Evolutionary conservation across 2,113 vertebrate species (phyloP).

Genomic region (Sylvicapra grimmia): DNA sequence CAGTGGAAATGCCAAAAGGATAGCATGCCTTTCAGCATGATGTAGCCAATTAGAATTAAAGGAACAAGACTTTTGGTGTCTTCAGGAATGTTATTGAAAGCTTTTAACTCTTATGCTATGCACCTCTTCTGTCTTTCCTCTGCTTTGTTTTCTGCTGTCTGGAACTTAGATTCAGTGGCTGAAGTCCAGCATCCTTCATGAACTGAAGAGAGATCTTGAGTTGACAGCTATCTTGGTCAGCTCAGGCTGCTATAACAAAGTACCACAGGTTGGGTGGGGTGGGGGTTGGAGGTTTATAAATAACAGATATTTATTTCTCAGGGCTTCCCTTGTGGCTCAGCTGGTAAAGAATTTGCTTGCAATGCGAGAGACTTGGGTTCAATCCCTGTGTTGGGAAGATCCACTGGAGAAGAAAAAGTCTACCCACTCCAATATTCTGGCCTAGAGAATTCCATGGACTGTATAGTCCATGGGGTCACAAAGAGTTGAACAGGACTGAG

Average conservation of each 20-base stretch:
- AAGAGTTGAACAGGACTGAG: background rate
- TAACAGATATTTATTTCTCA: background rate
- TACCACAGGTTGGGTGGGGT: background rate
- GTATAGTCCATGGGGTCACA: background rate
- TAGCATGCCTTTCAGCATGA: background rate
- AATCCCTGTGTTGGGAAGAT: background rate
- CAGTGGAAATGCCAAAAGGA: background rate
- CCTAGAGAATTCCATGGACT: background rate
- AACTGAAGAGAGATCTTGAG: background rate
- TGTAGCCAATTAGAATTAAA: background rate
- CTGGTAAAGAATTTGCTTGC: background rate
- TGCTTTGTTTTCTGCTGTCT: background rate
- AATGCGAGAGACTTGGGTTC: background rate
- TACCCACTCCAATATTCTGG: background rate
- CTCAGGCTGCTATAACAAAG: background rate
- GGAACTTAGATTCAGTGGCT: background rate
- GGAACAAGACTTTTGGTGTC: background rate
- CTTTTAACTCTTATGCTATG: background rate
- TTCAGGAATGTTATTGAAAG: background rate
- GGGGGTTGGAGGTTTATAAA: too few relatives aligned
- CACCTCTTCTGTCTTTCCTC: background rate
- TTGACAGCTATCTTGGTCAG: background rate
- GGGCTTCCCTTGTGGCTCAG: background rate
- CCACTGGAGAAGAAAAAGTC: background rate
- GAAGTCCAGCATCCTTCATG: background rate